Base-by-base conservation (phyloP, 2,797 vertebrate genomes). In the Hippocampus kuda region DNA sequence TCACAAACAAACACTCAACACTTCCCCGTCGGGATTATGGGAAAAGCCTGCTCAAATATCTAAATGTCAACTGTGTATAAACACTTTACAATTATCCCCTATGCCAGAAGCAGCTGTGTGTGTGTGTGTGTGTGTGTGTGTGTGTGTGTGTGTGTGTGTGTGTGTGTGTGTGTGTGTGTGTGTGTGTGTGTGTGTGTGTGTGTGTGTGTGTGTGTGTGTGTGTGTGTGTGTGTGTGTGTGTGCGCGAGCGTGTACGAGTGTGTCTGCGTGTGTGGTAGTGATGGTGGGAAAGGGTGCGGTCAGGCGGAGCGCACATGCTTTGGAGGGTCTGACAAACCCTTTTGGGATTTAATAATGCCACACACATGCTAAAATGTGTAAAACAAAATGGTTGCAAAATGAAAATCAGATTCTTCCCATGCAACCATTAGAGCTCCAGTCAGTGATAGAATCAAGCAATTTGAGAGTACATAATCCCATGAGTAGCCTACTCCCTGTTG, bases 31-130 rank as follows among this genome's bases (percentile, higher is more conserved):
- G 75, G 81, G 85, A 88, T 91, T 85, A 89, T 80, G 73, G 79
- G 76, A 24, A 79, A 84, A 82, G 77, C 81, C 83, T 88, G 79
- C 80, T 86, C 84, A 91, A 89, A 89, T 88, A 90, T 87, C 88
- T 79, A 91, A 91, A 92, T 92, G 89, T 91, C 91, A 92, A 83
- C 88, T 77, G 78, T 56, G 73, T 83, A 92, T 88, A 87, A 89
- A 89, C 86, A 91, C 87, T 89, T 90, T 88, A 83, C 84, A 90
- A 91, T 91, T 90, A 91, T 27, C 72, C 70, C 63, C 61, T 54
- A 66, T 67, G 42, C 67, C 74, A 73, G 80, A 72, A 77, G 77
- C 79, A 85, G 83, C 79, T 82, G 81, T 74, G 66, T 72, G 70
- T 62, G 26, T 4, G 57, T 60, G 26, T 68, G n/a, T 44, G 24